Evolutionary conservation across 2,113 vertebrate genomes (phyloP), one percentile per base, ranked within the genome.

Genomic region (Gobius niger): DNA sequence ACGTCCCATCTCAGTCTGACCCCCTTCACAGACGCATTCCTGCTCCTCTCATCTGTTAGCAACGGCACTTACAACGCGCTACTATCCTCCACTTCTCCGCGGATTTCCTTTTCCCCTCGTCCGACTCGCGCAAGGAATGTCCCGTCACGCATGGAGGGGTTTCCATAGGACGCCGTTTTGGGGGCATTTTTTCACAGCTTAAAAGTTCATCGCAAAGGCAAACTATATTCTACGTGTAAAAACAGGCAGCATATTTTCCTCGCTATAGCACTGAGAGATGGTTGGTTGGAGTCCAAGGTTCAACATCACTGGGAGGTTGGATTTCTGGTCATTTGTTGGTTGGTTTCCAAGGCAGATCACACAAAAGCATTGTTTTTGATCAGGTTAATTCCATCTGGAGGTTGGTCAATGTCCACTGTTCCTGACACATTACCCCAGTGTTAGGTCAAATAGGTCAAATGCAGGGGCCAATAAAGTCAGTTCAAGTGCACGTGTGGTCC

Each of bases 161-260:
- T 44, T 42, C 40, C 42, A 60, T 60, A 41, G 14, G 24, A n/a
- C 40, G 40, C 9, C 2, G 42, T 42, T 60, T 60, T 60, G 12
- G 14, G 40, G 7, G 9, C 44, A n/a, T 54, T 11, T 34, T 12
- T 46, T 8, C 61, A 3, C 7, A 7, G 63, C 13, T 63, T 34
- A 24, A 59, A 62, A 41, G 40, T 64, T 72, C 12, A 51, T 73
- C 75, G 60, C 60, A 82, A 65, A 67, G 40, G 64, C 50, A 14
- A 62, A 1, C 52, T 24, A 9, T 12, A 10, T 46, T 18, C 67
- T 67, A 60, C 77, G 70, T 78, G 71, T 86, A 53, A 85, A 86
- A 89, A 82, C 82, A 86, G 12, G 68, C 85, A 56, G 54, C 73
- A 76, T 80, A 82, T 75, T 86, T 89, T 88, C 73, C 77, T 81